Evolutionary conservation across 2,113 vertebrate genomes (phyloP).

Genomic region (Apaloderma vittatum): DNA sequence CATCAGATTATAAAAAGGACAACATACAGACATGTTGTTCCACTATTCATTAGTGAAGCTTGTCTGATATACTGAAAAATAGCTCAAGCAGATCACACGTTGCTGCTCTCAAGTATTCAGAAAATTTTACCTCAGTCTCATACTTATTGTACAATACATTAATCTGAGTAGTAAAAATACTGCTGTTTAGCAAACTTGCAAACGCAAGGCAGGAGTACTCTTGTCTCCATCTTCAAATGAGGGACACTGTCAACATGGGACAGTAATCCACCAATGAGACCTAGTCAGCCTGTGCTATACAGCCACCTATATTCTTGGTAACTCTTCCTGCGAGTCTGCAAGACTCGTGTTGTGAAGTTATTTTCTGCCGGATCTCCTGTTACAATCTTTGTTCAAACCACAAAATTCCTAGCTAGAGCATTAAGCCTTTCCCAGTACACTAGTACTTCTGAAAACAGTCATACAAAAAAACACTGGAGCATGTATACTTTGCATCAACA

Average conservation of each 20-base stretch:
- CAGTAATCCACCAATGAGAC: background rate
- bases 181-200: background rate
- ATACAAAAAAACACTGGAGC: background rate
- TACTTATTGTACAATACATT: background rate
- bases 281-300: background rate
- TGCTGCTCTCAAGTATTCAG: background rate
- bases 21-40: background rate
- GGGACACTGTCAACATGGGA: background rate
- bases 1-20: background rate
- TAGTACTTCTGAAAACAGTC: background rate
- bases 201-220: background rate
- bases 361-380: background rate
- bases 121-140: background rate
- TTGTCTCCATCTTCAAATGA: background rate
- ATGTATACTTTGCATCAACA: rapidly evolving
- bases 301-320: background rate
- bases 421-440: background rate
- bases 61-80: background rate
- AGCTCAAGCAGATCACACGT: background rate
- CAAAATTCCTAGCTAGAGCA: background rate
- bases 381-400: background rate
- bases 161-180: background rate
- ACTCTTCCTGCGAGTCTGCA: background rate
- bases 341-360: background rate
- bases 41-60: background rate